Conservation (phyloP, 2,797 vertebrate genomes). For the Dromococcyx pavoninus region DNA sequence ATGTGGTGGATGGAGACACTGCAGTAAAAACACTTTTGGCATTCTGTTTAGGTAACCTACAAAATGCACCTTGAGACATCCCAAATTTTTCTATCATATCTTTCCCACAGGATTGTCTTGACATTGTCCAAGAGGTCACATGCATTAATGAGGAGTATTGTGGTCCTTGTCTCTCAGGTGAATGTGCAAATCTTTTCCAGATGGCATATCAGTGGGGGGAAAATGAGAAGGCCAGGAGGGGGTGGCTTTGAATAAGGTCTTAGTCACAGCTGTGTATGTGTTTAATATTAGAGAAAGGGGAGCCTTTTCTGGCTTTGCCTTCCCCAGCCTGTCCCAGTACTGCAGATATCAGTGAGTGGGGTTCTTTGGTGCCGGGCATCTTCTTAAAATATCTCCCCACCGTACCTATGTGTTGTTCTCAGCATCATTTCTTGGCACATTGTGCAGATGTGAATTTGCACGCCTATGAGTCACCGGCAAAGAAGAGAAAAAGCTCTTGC, state of each 20-base stretch:
- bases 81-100: not conserved
- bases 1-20: not conserved
- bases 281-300: not conserved
- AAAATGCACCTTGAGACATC: not conserved
- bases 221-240: not conserved
- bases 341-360: not conserved
- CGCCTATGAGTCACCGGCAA: not conserved
- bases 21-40: not conserved
- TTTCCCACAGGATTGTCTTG: not conserved
- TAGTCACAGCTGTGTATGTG: not conserved
- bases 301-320: not conserved
- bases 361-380: not conserved
- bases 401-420: not conserved
- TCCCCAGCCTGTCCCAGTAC: not conserved
- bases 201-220: not conserved
- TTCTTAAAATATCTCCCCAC: not conserved
- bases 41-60: not conserved
- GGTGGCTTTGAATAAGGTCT: not conserved
- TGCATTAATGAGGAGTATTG: not conserved
- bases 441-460: not conserved
- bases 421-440: not conserved
- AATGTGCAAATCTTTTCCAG: not conserved
- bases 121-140: not conserved
- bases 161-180: not conserved
- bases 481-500: not conserved